These are phyloP conservation scores for Paramuricea clavata DNA, from an alignment of 92 coral and sea anemone genomes.

Conservation along the genomic window DNA sequence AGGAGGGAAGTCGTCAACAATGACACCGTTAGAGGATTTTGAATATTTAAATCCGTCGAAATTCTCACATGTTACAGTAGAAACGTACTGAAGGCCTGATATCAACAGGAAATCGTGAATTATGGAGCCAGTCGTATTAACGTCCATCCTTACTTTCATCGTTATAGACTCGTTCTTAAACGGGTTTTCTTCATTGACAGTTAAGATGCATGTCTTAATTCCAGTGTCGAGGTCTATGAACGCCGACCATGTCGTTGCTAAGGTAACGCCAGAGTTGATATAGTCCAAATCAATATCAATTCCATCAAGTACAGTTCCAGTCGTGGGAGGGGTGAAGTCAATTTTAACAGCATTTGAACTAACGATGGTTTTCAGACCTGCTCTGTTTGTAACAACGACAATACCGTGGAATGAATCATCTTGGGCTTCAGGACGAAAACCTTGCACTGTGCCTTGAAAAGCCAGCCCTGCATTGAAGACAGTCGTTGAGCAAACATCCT, in stretches of 20 bases:
- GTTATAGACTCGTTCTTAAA: constrained; percentile 29
- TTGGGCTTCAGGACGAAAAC: constrained; percentile 67
- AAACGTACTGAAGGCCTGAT: constrained; percentile 83
- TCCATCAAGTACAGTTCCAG: constrained; percentile 86
- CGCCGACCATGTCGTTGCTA: constrained; percentile 77
- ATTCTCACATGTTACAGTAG: constrained; percentile 79
- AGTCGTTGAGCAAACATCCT: constrained; percentile 62
- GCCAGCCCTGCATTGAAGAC: constrained; percentile 45
- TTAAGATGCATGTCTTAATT: constrained; percentile 78
- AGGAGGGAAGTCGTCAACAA: constrained; percentile 88
- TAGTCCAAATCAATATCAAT: constrained; percentile 73
- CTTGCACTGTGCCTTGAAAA: constrained; percentile 59
- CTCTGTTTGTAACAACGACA: constrained; percentile 76
- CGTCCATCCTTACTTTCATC: constrained; percentile 54
- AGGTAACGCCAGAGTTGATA: constrained; percentile 63
- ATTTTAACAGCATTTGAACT: constrained; percentile 74
- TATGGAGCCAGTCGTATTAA: constrained; percentile 62
- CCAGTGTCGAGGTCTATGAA: constrained; percentile 80
- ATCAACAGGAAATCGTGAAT: constrained; percentile 75
- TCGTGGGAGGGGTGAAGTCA: constrained; percentile 79
- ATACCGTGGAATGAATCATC: constrained; percentile 70
- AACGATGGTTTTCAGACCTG: constrained; percentile 76
- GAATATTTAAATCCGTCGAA: constrained; percentile 80
- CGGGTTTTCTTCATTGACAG: constrained; percentile 64
- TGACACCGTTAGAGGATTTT: constrained; percentile 83